A percentile compares a stretch with the other conserved stretches of the same genome.
These are phyloP conservation scores for Turritopsis rubra DNA, from an alignment of 30 jellyfish, hydroid and myxozoan species.

Conservation along the genomic window DNA sequence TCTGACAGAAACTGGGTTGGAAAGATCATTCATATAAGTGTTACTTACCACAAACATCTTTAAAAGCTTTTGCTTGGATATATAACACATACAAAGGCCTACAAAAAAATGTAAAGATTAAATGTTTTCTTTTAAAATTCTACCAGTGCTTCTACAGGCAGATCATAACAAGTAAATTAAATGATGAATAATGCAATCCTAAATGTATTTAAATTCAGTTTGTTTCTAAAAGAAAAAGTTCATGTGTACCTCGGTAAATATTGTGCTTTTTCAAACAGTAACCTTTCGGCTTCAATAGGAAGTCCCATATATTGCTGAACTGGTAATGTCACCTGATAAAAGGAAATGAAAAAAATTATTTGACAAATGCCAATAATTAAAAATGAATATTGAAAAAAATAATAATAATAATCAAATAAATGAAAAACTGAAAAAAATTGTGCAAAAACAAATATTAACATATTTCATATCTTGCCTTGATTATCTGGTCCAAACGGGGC, in stretches of 20 bases:
- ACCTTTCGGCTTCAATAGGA: slow-evolving; percentile 56
- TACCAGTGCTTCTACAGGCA: too few species aligned
- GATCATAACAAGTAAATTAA: neutral
- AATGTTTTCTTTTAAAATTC: neutral
- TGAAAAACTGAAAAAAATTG: neutral
- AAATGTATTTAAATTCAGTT: too few species aligned
- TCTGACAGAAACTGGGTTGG: too few species aligned
- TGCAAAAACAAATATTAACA: neutral
- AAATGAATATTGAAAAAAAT: too few species aligned
- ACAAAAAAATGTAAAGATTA: neutral
- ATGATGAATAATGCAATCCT: neutral
- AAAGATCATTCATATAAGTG: too few species aligned
- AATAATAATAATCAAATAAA: too few species aligned
- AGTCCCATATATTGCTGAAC: slow-evolving; percentile 67
- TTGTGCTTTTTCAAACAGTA: slow-evolving; percentile 59
- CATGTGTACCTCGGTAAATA: slow-evolving; percentile 49
- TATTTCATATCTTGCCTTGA: slow-evolving; percentile 17
- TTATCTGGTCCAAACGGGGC: slow-evolving; percentile 54
- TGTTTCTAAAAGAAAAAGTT: neutral
- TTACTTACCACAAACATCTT: slow-evolving; percentile 67
- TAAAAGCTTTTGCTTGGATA: slow-evolving; percentile 81
- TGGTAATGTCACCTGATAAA: slow-evolving; percentile 63
- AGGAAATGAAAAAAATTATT: neutral
- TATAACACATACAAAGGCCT: slow-evolving; percentile 89
- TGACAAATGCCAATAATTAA: too few species aligned